Percentiles rank a stretch among this genome's conserved stretches.
Conservation (phyloP, 2,888 invertebrate species). For the Limenitis arthemis region DNA sequence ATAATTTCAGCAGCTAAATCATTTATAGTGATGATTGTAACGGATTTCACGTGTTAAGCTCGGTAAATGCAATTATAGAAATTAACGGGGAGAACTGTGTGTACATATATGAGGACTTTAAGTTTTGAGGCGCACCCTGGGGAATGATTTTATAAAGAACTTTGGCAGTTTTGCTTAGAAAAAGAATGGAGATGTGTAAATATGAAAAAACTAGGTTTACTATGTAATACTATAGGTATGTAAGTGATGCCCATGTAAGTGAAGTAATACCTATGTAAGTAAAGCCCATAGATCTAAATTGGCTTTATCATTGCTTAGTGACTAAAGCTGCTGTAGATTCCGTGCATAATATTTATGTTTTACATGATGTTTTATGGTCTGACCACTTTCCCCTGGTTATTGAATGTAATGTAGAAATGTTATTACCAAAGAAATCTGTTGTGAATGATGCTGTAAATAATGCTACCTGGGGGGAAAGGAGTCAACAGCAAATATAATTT, state of each 20-base stretch:
- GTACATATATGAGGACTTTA: no score
- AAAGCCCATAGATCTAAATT: slow-evolving; percentile 13
- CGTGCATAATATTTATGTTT: slow-evolving; percentile 9
- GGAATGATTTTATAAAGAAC: slow-evolving; percentile 6
- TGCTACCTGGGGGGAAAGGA: slow-evolving; percentile 6
- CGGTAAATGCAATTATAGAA: no score
- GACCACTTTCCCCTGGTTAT: slow-evolving; percentile 6
- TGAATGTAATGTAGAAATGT: slow-evolving; percentile 9
- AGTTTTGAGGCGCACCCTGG: no score
- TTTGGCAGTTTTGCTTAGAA: not conserved
- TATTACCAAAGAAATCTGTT: not conserved
- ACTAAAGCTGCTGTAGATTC: slow-evolving; percentile 7
- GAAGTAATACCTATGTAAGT: slow-evolving; percentile 17
- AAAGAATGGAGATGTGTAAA: slow-evolving; percentile 11
- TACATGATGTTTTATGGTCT: slow-evolving; percentile 10
- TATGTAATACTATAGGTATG: slow-evolving; percentile 10
- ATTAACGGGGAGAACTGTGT: no score
- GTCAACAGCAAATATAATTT: slow-evolving; percentile 6
- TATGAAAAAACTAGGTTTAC: slow-evolving; percentile 9
- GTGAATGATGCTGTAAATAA: not conserved
- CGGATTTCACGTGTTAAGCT: no score
- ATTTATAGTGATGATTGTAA: no score
- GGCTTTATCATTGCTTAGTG: slow-evolving; percentile 18
- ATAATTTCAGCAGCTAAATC: no score
- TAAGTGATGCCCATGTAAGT: no score